These are phyloP conservation scores for Mongoloraphidia duomilia DNA, from an alignment of 2,888 invertebrate genomes.

Conservation along the genomic window DNA sequence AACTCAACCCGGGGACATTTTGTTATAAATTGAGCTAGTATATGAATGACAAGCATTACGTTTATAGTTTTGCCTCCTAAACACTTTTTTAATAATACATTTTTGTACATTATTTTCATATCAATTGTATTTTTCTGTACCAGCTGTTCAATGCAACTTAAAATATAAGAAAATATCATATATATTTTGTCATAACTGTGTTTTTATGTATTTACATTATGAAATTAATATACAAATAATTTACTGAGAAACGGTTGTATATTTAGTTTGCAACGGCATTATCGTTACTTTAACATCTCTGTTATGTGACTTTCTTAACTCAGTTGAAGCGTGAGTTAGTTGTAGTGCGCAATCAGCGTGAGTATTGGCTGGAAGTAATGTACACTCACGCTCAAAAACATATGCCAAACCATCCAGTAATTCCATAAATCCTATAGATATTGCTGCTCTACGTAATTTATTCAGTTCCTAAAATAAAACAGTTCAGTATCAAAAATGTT, in stretches of 20 bases:
- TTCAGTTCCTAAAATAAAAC: slow-evolving; percentile 62
- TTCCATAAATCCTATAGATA: slow-evolving; percentile 83
- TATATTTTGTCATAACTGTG: no score
- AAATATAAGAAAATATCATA: no score
- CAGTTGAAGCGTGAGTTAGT: slow-evolving; percentile 74
- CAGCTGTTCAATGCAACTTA: no score
- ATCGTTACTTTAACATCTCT: slow-evolving; percentile 28
- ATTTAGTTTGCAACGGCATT: slow-evolving; percentile 27
- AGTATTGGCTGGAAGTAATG: slow-evolving; percentile 56
- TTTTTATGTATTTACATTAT: no score
- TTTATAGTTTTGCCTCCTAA: no score
- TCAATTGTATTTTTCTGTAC: no score
- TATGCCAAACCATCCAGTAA: slow-evolving; percentile 71
- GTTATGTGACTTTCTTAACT: slow-evolving; percentile 57
- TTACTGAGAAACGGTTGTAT: slow-evolving; percentile 14
- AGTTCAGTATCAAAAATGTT: neutral
- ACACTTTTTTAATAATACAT: no score
- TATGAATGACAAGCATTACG: no score
- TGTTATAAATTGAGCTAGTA: no score
- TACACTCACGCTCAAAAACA: slow-evolving; percentile 80
- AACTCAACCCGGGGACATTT: no score
- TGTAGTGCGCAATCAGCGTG: slow-evolving; percentile 83
- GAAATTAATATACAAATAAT: no score
- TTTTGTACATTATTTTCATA: no score
- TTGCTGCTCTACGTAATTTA: slow-evolving; percentile 74